phyloP scores from a whole-genome alignment of 1,140 invertebrate genomes.

The Cydia strobilella region DNA sequence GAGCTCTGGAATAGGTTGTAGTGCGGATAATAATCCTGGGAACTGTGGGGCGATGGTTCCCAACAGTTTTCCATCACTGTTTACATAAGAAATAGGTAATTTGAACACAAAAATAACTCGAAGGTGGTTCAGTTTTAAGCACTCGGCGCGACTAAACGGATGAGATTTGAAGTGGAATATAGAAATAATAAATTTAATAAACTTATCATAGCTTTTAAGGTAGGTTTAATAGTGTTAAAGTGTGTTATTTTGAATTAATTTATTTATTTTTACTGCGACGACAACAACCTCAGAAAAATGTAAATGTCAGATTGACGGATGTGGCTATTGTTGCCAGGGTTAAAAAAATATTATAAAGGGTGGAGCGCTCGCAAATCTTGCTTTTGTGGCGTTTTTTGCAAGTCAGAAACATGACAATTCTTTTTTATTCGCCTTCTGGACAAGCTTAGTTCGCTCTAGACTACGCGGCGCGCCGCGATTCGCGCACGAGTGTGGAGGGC shows the following conservation, averaged over 20 bases:
- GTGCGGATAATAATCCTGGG: conserved; percentile 23
- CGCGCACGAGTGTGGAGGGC: too few species aligned
- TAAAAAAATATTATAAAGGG: not conserved
- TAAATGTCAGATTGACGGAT: conserved; percentile 22
- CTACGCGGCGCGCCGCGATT: too few species aligned
- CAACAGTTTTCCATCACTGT: conserved; percentile 31
- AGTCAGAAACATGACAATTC: not conserved
- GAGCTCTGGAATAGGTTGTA: conserved; percentile 30
- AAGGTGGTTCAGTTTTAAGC: conserved; percentile 1
- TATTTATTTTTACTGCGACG: conserved; percentile 29
- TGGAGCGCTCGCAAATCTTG: not conserved
- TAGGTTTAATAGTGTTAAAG: not conserved
- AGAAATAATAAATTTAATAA: not conserved
- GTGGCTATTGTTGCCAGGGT: not conserved
- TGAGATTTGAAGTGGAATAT: not conserved
- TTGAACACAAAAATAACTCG: conserved; percentile 29
- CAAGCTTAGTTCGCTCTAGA: too few species aligned
- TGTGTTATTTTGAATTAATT: conserved; percentile 25
- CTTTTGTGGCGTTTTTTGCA: not conserved
- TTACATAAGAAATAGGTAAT: conserved; percentile 29
- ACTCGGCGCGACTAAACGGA: not conserved
- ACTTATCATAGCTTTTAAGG: not conserved
- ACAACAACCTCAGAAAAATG: conserved; percentile 29
- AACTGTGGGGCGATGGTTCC: conserved; percentile 11
- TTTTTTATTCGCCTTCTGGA: too few species aligned